These are phyloP conservation scores for Lithophane leautieri DNA, from an alignment of 2,888 invertebrate genomes.

Conservation along the genomic window DNA sequence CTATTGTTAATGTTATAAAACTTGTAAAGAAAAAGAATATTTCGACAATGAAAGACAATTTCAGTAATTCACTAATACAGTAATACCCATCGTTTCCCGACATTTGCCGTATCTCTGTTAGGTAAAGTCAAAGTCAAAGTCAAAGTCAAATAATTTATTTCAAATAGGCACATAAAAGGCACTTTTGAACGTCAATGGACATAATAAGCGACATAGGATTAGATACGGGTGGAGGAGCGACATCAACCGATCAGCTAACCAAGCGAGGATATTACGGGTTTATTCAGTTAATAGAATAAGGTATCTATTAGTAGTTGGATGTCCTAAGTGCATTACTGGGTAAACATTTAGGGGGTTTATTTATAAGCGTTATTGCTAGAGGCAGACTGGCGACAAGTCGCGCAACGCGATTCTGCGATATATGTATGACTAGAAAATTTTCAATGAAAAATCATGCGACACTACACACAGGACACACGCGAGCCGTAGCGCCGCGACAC, in stretches of 20 bases:
- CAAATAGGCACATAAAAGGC: too few species aligned
- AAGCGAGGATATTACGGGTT: slow-evolving; percentile 25
- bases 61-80: not conserved
- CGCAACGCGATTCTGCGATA: too few species aligned
- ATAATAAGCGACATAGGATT: slow-evolving; percentile 25
- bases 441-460: too few species aligned
- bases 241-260: slow-evolving; percentile 22
- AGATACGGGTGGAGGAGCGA: slow-evolving; percentile 16
- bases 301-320: not conserved
- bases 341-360: not conserved
- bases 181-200: too few species aligned
- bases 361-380: too few species aligned
- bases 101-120: not conserved
- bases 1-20: not conserved
- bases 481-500: too few species aligned
- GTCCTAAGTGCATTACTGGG: not conserved
- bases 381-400: too few species aligned
- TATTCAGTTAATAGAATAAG: slow-evolving; percentile 14
- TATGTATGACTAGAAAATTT: too few species aligned
- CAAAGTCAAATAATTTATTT: too few species aligned
- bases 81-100: not conserved
- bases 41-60: not conserved
- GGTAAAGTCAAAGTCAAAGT: too few species aligned
- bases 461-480: too few species aligned
- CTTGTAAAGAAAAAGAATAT: not conserved